Conservation (phyloP, 2,797 vertebrate genomes). For the Cuniculus paca region DNA sequence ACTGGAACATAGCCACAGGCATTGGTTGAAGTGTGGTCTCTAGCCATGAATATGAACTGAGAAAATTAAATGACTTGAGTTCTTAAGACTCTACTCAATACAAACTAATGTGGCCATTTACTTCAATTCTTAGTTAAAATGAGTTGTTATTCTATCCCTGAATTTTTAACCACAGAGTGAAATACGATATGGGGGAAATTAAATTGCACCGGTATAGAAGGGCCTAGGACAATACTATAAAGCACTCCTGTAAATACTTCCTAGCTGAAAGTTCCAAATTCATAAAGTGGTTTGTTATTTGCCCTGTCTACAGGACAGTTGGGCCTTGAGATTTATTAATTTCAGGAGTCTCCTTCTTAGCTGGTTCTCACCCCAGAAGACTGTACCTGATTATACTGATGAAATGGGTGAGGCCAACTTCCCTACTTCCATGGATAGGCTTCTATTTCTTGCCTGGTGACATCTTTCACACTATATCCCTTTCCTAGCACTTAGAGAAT, state of each 20-base stretch:
- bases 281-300: not conserved
- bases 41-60: not conserved
- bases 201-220: not conserved
- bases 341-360: not conserved
- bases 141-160: not conserved
- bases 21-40: not conserved
- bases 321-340: not conserved
- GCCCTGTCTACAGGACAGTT: not conserved
- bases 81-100: not conserved
- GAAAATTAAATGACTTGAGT: not conserved
- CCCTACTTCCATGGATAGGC: not conserved
- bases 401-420: not conserved
- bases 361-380: not conserved
- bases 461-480: not conserved
- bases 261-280: not conserved
- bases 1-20: not conserved
- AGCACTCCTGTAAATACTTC: not conserved
- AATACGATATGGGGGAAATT: not conserved
- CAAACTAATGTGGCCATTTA: not conserved
- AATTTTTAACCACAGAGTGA: not conserved
- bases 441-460: not conserved
- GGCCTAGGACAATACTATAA: not conserved
- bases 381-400: not conserved
- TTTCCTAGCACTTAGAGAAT: not conserved
- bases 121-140: slow-evolving; percentile 21